A percentile compares a stretch with the other conserved stretches of the same genome.
These are phyloP conservation scores for Coleophora deauratella DNA, from an alignment of 2,888 invertebrate species.

Conservation along the genomic window DNA sequence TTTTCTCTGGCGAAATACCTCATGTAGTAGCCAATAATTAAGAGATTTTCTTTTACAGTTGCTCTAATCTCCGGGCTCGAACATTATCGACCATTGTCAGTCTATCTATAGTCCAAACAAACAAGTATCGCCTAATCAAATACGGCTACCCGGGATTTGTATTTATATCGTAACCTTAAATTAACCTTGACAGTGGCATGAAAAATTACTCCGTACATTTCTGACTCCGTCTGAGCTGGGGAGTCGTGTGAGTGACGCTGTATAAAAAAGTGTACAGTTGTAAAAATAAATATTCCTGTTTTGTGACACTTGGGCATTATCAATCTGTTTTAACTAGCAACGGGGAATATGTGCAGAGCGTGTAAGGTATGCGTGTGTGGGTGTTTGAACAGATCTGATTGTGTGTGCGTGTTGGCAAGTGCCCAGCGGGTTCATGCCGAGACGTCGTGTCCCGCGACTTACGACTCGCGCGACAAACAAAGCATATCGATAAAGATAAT, in stretches of 20 bases:
- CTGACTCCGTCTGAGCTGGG: slow-evolving; percentile 40
- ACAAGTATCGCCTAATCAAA: slow-evolving; percentile 28
- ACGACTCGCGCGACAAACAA: slow-evolving; percentile 2
- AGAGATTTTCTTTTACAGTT: too few relatives aligned
- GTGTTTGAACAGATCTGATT: slow-evolving; percentile 17
- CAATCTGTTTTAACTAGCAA: slow-evolving; percentile 65
- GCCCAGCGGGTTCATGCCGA: slow-evolving; percentile 2
- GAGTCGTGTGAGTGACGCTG: not conserved
- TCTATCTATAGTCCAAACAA: slow-evolving; percentile 29
- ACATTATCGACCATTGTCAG: slow-evolving; percentile 25
- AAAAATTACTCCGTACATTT: slow-evolving; percentile 54
- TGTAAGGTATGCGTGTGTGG: slow-evolving; percentile 19
- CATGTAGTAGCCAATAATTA: too few relatives aligned
- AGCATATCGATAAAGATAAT: not conserved
- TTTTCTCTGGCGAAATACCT: too few relatives aligned
- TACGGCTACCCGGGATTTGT: slow-evolving; percentile 33
- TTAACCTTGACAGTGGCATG: slow-evolving; percentile 71
- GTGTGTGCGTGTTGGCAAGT: slow-evolving; percentile 17
- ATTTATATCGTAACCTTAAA: slow-evolving; percentile 69
- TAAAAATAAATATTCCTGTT: slow-evolving; percentile 55
- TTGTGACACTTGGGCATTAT: slow-evolving; percentile 68
- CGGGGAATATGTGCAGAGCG: slow-evolving; percentile 36
- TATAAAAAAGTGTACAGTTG: slow-evolving; percentile 29
- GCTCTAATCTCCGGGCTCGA: slow-evolving; percentile 17
- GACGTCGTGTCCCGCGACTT: slow-evolving; percentile 28